These are phyloP conservation scores for Ectobius pallidus DNA, from an alignment of 2,888 invertebrate genomes.

Conservation along the genomic window DNA sequence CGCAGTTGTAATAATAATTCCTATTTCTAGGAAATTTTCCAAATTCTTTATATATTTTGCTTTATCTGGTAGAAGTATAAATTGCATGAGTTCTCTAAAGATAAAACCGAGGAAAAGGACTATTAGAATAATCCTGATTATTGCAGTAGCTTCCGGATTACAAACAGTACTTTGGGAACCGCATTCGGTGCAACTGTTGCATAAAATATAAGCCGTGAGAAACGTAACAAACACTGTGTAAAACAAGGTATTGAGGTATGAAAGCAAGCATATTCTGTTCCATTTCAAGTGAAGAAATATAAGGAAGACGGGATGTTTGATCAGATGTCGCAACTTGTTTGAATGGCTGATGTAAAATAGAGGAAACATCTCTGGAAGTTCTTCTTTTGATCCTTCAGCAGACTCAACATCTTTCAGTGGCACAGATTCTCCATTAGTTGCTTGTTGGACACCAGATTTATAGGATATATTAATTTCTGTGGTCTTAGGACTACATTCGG, in stretches of 20 bases:
- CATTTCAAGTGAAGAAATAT: conserved; percentile 83
- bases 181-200: not conserved
- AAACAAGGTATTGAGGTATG: conserved; percentile 65
- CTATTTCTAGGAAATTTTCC: conserved; percentile 13
- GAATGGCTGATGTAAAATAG: conserved; percentile 73
- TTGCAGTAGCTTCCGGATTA: not conserved
- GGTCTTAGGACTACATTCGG: not conserved
- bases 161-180: not conserved
- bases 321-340: conserved; percentile 68
- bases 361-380: conserved; percentile 71
- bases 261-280: conserved; percentile 63
- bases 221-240: conserved; percentile 72
- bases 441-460: too few species aligned
- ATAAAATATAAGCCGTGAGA: conserved; percentile 68
- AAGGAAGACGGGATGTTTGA: conserved; percentile 79
- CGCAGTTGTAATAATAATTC: not conserved
- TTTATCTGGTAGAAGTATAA: not conserved
- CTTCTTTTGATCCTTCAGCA: not conserved
- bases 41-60: not conserved
- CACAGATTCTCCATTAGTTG: not conserved
- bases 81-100: not conserved
- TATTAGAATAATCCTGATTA: not conserved
- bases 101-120: not conserved
- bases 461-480: not conserved
- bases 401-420: not conserved